phyloP scores from a whole-genome alignment of 2,888 invertebrate species.

The Andrena bicolor region DNA sequence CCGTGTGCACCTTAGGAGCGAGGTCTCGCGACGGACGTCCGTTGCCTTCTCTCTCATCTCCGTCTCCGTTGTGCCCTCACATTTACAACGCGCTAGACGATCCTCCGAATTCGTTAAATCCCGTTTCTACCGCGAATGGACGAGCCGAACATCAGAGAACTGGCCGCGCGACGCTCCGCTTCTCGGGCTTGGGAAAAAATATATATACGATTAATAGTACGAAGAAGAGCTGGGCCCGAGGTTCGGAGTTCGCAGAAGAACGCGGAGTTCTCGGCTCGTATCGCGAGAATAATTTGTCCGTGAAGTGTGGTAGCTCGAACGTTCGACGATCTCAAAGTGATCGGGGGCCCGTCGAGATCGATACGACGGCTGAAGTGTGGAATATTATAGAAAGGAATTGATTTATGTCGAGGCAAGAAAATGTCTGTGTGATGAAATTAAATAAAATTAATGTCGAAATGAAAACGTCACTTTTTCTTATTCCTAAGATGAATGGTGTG shows the following conservation, averaged over 20 bases:
- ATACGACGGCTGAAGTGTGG: not conserved
- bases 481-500: not conserved
- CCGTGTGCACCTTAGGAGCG: slow-evolving; percentile 81
- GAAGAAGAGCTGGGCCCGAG: slow-evolving; percentile 48
- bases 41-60: slow-evolving; percentile 28
- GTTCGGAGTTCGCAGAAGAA: slow-evolving; percentile 37
- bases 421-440: not conserved
- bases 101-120: not conserved
- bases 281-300: not conserved
- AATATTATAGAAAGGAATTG: no score
- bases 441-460: not conserved
- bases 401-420: not conserved
- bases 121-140: slow-evolving; percentile 44
- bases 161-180: slow-evolving; percentile 43
- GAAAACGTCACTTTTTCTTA: not conserved
- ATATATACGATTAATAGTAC: slow-evolving; percentile 56
- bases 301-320: not conserved
- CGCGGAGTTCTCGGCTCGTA: slow-evolving; percentile 49
- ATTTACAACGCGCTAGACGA: slow-evolving; percentile 10
- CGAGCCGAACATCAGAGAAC: slow-evolving; percentile 66
- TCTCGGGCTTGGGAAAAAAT: slow-evolving; percentile 10
- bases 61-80: not conserved
- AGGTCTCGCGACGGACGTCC: slow-evolving; percentile 72
- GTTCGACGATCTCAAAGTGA: not conserved
- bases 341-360: not conserved